phyloP scores from a whole-genome alignment of 2,888 invertebrate species.

The Andrena minutula region DNA sequence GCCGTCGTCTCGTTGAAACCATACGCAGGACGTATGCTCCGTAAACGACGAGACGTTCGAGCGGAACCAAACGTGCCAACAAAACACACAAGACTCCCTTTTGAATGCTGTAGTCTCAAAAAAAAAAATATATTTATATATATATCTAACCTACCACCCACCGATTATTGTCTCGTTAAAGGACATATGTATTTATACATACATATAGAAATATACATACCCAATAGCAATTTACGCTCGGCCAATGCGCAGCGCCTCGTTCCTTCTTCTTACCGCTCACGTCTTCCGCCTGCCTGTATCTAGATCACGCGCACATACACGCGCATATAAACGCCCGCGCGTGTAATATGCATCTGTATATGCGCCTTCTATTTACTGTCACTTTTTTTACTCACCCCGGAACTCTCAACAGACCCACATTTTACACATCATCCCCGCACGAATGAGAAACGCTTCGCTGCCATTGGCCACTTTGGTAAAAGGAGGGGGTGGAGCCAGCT shows the following conservation, averaged over 20 bases:
- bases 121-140: constrained; percentile 64
- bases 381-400: constrained; percentile 36
- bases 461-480: constrained; percentile 83
- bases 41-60: constrained; percentile 62
- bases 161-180: constrained; percentile 48
- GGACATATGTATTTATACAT: constrained; percentile 54
- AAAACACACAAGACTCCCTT: constrained; percentile 66
- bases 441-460: constrained; percentile 81
- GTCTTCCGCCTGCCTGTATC: constrained; percentile 31
- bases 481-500: constrained; percentile 85
- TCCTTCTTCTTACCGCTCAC: constrained; percentile 56
- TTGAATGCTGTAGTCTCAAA: constrained; percentile 81
- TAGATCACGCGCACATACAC: constrained; percentile 4
- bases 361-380: constrained; percentile 23
- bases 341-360: background rate
- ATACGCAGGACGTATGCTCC: constrained; percentile 50
- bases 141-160: constrained; percentile 75
- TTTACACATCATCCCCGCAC: constrained; percentile 59
- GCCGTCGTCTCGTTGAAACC: constrained; percentile 65
- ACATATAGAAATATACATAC: constrained; percentile 55
- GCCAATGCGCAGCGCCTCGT: constrained; percentile 82
- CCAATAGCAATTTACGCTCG: constrained; percentile 73
- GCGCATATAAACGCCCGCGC: background rate
- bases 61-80: constrained; percentile 57
- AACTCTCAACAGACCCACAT: constrained; percentile 17